phyloP scores from a whole-genome alignment of 2,113 vertebrate genomes.

The Anguilla rostrata region DNA sequence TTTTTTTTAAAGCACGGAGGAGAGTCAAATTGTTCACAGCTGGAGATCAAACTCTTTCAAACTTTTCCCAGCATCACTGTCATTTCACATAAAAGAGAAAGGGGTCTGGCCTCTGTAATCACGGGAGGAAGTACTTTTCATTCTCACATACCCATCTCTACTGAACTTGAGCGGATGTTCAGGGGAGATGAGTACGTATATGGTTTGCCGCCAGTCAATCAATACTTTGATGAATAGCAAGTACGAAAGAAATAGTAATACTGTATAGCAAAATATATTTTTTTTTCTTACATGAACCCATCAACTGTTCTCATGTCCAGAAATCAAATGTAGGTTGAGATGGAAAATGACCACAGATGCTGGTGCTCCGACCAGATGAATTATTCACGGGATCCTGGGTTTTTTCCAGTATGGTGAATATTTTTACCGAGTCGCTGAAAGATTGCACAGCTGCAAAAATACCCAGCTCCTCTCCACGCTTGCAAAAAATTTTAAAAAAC shows the following conservation, averaged over 20 bases:
- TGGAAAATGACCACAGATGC: neutral
- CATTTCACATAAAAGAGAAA: neutral
- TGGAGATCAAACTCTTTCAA: neutral
- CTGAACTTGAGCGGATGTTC: neutral
- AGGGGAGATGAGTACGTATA: neutral
- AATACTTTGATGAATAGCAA: neutral
- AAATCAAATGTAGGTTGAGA: neutral
- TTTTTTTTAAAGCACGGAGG: constrained; percentile 10
- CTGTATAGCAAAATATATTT: neutral
- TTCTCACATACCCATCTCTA: neutral
- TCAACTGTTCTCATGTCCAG: neutral
- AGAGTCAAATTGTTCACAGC: neutral
- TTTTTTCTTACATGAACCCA: neutral
- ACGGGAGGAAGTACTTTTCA: neutral
- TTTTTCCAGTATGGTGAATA: constrained; percentile 35
- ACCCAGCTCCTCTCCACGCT: constrained; percentile 14
- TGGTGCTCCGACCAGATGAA: constrained; percentile 12
- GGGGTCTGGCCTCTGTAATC: neutral
- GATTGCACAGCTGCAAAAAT: constrained; percentile 44
- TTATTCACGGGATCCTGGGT: constrained; percentile 1
- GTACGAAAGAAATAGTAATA: neutral
- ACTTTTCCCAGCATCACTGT: neutral
- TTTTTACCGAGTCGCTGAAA: constrained; percentile 43
- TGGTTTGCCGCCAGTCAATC: neutral
- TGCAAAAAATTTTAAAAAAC: constrained; percentile 18